Evolutionary conservation across 2,888 invertebrate genomes (phyloP).

Genomic region (Cantharis lateralis): DNA sequence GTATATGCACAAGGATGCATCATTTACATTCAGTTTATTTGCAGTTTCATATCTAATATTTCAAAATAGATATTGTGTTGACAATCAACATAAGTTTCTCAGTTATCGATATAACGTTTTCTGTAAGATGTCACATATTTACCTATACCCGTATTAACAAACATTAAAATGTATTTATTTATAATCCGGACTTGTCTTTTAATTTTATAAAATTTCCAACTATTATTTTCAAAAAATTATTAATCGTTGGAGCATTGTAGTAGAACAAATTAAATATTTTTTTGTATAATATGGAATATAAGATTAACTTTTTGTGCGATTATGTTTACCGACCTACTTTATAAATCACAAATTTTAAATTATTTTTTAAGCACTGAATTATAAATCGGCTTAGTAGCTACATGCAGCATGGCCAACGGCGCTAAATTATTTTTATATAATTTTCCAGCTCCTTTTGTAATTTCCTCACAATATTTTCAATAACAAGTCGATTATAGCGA

Average conservation of each 20-base stretch:
- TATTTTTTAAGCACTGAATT: not conserved
- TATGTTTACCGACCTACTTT: not conserved
- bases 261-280: not conserved
- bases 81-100: not conserved
- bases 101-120: not conserved
- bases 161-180: too few species aligned
- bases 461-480: not conserved
- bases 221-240: not conserved
- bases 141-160: not conserved
- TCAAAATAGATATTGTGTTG: not conserved
- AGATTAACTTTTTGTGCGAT: not conserved
- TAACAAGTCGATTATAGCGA: not conserved
- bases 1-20: too few species aligned
- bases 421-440: not conserved
- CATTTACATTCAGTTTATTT: not conserved
- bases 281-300: not conserved
- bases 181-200: too few species aligned
- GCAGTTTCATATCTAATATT: not conserved
- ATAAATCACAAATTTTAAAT: not conserved
- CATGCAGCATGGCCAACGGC: not conserved
- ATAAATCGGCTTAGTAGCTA: not conserved
- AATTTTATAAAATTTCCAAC: too few species aligned
- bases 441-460: not conserved
- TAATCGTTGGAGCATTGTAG: not conserved
- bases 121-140: not conserved